These are phyloP conservation scores for Actenoides hombroni DNA, from an alignment of 2,113 vertebrate species.

Conservation along the genomic window DNA sequence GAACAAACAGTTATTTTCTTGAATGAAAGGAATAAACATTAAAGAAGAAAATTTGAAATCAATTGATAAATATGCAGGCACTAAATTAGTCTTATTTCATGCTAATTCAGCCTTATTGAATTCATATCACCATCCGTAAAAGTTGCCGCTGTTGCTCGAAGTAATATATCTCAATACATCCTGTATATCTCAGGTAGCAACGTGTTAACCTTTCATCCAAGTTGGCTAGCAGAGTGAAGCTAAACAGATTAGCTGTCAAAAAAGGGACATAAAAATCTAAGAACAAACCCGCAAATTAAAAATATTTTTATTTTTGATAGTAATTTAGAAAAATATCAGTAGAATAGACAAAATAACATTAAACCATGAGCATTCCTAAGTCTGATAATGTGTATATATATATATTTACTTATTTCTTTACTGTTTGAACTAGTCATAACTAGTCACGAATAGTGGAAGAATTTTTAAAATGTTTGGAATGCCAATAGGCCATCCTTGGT, in stretches of 20 bases:
- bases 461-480: background rate
- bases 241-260: constrained; percentile 40
- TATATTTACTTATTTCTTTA: background rate
- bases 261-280: background rate
- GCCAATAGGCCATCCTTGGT: too few species aligned
- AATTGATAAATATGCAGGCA: constrained; percentile 23
- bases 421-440: background rate
- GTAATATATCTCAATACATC: background rate
- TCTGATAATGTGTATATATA: background rate
- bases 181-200: constrained; percentile 52
- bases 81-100: constrained; percentile 58
- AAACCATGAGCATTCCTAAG: background rate
- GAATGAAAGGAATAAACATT: constrained; percentile 36
- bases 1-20: constrained; percentile 3
- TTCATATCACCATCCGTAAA: constrained; percentile 37
- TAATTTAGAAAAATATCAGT: background rate
- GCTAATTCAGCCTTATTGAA: constrained; percentile 56
- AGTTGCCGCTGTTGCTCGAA: constrained; percentile 50
- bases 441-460: background rate
- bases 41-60: constrained; percentile 41
- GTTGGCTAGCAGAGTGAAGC: background rate
- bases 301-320: background rate
- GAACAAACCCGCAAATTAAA: background rate
- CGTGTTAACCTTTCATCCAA: constrained; percentile 49
- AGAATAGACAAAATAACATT: background rate